A percentile compares a stretch with the other conserved stretches of the same genome.
phyloP scores from a whole-genome alignment of 2,113 vertebrate species.

The Platysternon megacephalum region DNA sequence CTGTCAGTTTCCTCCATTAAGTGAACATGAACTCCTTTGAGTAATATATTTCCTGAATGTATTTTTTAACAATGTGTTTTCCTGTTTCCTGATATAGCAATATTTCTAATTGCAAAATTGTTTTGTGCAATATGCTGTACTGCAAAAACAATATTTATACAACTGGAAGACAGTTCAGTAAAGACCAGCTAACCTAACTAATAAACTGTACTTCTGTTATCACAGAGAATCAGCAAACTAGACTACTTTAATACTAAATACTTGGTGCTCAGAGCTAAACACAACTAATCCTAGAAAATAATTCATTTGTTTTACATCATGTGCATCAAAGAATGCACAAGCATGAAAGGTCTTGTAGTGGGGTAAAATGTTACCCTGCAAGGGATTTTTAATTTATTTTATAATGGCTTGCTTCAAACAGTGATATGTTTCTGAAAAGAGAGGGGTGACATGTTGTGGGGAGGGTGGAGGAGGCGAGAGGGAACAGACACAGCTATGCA shows the following conservation, averaged over 20 bases:
- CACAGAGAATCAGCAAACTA: background rate
- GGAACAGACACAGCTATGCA: background rate
- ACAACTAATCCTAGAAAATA: background rate
- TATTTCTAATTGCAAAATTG: background rate
- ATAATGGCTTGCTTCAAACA: background rate
- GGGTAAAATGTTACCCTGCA: background rate
- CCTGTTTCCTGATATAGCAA: background rate
- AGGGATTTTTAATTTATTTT: background rate
- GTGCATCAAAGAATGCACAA: background rate
- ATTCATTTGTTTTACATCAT: background rate
- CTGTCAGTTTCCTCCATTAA: background rate
- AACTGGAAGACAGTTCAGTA: background rate
- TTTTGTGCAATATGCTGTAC: background rate
- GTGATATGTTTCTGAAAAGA: background rate
- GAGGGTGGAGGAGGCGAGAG: background rate
- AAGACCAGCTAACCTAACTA: background rate
- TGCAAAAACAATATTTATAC: background rate
- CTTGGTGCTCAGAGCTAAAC: background rate
- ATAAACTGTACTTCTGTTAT: background rate
- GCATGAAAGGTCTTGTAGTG: background rate
- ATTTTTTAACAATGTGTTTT: background rate
- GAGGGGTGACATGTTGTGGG: background rate
- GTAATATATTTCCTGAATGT: background rate
- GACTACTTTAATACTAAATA: background rate
- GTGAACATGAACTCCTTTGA: background rate